Percentiles rank a stretch among this genome's conserved stretches.
Evolutionary conservation across 2,113 vertebrate genomes (phyloP).

Genomic region (Ceyx melanurus): DNA sequence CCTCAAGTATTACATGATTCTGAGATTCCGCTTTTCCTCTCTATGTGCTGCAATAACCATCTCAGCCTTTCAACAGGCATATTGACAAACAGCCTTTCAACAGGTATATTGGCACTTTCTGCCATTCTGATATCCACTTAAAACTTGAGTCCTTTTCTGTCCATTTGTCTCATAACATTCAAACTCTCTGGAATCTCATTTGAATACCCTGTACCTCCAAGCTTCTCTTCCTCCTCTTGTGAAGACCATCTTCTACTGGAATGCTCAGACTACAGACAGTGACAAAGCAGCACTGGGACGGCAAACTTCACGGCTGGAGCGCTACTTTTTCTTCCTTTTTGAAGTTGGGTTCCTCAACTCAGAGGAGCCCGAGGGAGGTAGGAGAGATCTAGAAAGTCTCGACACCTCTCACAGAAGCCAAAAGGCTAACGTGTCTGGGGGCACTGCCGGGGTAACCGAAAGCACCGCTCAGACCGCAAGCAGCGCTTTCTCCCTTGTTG

Average conservation of each 20-base stretch:
- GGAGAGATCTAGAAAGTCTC: no score
- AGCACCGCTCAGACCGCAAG: no score
- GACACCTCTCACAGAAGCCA: no score
- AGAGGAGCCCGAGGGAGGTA: no score
- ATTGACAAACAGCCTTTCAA: not conserved
- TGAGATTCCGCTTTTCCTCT: not conserved
- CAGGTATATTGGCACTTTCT: not conserved
- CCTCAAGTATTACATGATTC: not conserved
- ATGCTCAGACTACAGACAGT: not conserved
- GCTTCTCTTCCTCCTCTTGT: not conserved
- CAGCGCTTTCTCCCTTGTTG: no score
- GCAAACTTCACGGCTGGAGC: no score
- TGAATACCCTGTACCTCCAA: not conserved
- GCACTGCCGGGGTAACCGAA: no score
- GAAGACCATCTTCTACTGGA: not conserved
- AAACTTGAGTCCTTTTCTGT: not conserved
- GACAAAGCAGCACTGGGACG: no score
- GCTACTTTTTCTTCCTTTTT: no score
- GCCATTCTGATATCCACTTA: not conserved
- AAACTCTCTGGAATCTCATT: not conserved
- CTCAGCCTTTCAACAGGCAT: not conserved
- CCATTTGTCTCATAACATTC: not conserved
- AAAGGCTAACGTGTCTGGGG: no score
- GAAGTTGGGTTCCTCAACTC: no score
- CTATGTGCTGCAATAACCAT: not conserved